Evolutionary conservation across 2,797 vertebrate species (phyloP).

Genomic region (Emys orbicularis): DNA sequence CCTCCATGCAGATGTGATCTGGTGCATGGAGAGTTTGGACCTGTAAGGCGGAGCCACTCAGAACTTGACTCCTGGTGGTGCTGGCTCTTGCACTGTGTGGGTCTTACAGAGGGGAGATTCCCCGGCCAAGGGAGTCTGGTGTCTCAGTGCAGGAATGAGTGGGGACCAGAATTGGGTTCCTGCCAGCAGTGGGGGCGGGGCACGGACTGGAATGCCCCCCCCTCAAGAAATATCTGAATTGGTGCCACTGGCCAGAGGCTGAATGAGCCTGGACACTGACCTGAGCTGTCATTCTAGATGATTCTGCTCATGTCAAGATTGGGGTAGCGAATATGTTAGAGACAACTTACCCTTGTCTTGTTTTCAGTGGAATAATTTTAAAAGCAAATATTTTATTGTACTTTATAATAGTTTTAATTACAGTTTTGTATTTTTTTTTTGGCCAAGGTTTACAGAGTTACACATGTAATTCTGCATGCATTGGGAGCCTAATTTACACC

Average conservation of each 20-base stretch:
- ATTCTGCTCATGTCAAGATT: not conserved
- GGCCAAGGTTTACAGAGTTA: not conserved
- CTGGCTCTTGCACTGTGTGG: too few species aligned
- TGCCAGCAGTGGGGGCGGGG: too few species aligned
- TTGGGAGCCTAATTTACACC: not conserved
- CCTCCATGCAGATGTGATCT: too few species aligned
- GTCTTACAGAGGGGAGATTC: too few species aligned
- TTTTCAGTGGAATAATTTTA: too few species aligned
- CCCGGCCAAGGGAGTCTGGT: too few species aligned
- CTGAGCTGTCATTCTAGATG: not conserved
- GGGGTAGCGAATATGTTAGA: not conserved
- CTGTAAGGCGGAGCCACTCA: too few species aligned
- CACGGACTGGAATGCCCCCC: not conserved
- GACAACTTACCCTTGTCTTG: not conserved
- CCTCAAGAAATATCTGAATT: not conserved
- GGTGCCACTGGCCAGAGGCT: not conserved
- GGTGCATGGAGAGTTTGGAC: too few species aligned
- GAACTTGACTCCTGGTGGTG: too few species aligned
- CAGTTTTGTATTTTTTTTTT: not conserved
- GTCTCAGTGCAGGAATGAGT: too few species aligned
- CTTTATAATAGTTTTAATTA: not conserved
- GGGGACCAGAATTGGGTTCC: too few species aligned
- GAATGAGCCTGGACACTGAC: not conserved
- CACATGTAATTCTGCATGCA: not conserved
- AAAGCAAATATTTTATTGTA: too few species aligned